Conservation (phyloP, 2,888 invertebrate genomes). For the Erannis defoliaria region DNA sequence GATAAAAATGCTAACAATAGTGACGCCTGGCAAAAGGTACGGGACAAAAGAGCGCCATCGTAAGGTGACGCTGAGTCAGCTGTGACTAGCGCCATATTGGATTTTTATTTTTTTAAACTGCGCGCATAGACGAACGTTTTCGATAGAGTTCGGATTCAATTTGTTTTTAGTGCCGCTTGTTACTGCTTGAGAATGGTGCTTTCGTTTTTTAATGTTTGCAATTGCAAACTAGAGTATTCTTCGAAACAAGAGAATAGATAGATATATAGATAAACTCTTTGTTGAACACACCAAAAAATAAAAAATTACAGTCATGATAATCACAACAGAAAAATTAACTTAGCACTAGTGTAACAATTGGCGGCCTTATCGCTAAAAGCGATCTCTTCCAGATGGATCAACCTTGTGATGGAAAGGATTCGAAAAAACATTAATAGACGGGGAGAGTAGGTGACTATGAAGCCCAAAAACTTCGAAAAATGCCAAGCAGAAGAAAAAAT, state of each 20-base stretch:
- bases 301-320: too few relatives aligned
- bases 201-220: conserved; percentile 39
- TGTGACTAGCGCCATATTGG: conserved; percentile 74
- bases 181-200: conserved; percentile 39
- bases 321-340: too few relatives aligned
- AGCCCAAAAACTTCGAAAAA: too few relatives aligned
- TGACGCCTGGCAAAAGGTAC: conserved; percentile 58
- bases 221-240: conserved; percentile 15
- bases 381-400: too few relatives aligned
- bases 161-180: conserved; percentile 57
- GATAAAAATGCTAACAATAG: conserved; percentile 59
- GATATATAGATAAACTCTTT: too few relatives aligned
- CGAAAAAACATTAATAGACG: too few relatives aligned
- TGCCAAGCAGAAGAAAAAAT: too few relatives aligned
- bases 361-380: too few relatives aligned
- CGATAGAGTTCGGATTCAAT: conserved; percentile 59
- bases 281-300: too few relatives aligned
- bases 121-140: conserved; percentile 63
- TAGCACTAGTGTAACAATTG: too few relatives aligned
- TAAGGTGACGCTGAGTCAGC: conserved; percentile 80
- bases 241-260: background rate
- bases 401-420: too few relatives aligned
- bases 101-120: conserved; percentile 72
- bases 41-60: conserved; percentile 60
- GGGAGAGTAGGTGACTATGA: too few relatives aligned